Conservation (phyloP, 2,113 vertebrate species). For the Nothocercus nigrocapillus region DNA sequence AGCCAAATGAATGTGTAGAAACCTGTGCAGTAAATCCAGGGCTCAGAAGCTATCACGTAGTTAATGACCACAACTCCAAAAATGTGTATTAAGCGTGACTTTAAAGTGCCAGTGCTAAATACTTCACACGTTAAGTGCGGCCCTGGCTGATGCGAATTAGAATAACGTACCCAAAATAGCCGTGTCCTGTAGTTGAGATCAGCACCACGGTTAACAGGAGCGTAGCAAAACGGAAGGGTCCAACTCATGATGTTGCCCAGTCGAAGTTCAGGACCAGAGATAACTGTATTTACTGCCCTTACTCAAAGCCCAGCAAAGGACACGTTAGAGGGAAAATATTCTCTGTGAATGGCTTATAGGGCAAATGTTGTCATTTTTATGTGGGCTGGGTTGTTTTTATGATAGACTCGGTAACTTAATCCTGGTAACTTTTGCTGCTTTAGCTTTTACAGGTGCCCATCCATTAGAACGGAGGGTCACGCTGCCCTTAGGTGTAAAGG, state of each 20-base stretch:
- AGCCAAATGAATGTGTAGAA: neutral
- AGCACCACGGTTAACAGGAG: neutral
- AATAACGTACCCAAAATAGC: neutral
- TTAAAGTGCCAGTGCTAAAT: neutral
- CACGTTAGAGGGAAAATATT: neutral
- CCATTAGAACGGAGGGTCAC: neutral
- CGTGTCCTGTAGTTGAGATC: neutral
- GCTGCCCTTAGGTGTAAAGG: neutral
- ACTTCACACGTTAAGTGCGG: neutral
- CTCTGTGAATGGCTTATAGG: neutral
- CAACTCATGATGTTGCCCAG: neutral
- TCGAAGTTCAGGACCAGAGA: neutral
- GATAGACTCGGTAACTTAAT: neutral
- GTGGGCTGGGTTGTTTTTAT: no score
- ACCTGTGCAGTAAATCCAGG: neutral
- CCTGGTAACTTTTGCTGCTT: neutral
- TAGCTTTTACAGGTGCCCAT: neutral
- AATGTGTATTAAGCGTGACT: constrained; percentile 1
- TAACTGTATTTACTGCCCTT: neutral
- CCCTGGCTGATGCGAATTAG: neutral
- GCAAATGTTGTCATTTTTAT: neutral
- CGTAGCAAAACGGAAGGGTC: neutral
- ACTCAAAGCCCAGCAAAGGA: rapidly evolving
- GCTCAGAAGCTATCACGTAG: neutral
- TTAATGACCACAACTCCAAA: constrained; percentile 24